A percentile compares a stretch with the other conserved stretches of the same genome.
These are phyloP conservation scores for Ricordea florida DNA, from an alignment of 92 coral and sea anemone species.

Conservation along the genomic window DNA sequence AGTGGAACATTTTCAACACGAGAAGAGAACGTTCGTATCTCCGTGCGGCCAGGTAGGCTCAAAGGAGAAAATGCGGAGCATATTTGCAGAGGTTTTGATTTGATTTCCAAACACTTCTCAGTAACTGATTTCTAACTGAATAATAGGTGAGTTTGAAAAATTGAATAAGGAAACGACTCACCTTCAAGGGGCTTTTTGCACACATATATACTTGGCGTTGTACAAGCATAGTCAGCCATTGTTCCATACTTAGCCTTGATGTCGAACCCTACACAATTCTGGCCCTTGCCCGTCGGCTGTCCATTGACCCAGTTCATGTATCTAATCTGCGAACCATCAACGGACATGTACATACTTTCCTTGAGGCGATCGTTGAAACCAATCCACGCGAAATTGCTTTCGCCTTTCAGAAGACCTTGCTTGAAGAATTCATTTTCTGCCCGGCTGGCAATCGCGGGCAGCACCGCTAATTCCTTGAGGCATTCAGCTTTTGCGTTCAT, in stretches of 20 bases:
- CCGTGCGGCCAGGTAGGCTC: no score
- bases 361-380: constrained; percentile 69
- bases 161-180: not conserved
- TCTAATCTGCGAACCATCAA: constrained; percentile 67
- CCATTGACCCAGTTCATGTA: constrained; percentile 84
- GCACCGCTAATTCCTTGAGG: constrained; percentile 54
- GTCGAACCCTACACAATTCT: constrained; percentile 73
- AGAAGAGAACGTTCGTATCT: no score
- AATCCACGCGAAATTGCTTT: constrained; percentile 42
- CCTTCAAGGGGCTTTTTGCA: constrained; percentile 88
- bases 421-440: constrained; percentile 48
- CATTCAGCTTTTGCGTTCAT: constrained; percentile 67
- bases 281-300: constrained; percentile 81
- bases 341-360: constrained; percentile 81
- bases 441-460: constrained; percentile 35
- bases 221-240: constrained; percentile 71
- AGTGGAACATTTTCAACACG: no score
- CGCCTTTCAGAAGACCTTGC: constrained; percentile 5
- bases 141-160: not conserved
- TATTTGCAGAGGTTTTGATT: no score
- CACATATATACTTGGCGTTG: constrained; percentile 49
- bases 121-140: not conserved
- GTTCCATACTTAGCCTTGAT: constrained; percentile 62
- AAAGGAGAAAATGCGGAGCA: no score
- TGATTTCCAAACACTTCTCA: no score